A percentile compares a stretch with the other conserved stretches of the same genome.
Conservation (phyloP, 1,140 invertebrate genomes). For the Plectrocnemia conspersa region DNA sequence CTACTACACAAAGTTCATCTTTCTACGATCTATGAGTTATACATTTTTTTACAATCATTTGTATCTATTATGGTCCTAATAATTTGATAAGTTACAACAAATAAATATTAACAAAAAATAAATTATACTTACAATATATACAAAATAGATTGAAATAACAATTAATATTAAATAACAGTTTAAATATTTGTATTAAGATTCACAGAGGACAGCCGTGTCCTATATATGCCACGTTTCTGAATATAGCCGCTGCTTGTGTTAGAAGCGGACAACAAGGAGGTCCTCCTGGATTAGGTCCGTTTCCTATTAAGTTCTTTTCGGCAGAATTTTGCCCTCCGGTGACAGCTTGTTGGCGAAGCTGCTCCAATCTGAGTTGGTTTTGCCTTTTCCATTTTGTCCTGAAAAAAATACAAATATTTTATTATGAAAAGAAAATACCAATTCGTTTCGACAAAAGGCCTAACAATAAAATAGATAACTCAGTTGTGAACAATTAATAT, state of each 20-base stretch:
- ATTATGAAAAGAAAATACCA: too few relatives aligned
- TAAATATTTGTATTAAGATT: neutral
- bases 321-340: slow-evolving; percentile 58
- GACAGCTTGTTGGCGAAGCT: slow-evolving; percentile 73
- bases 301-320: slow-evolving; percentile 36
- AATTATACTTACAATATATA: too few relatives aligned
- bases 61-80: too few relatives aligned
- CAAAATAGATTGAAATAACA: neutral
- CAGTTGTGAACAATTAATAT: too few relatives aligned
- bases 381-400: slow-evolving; percentile 95
- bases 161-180: neutral
- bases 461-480: too few relatives aligned
- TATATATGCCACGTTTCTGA: slow-evolving; percentile 33
- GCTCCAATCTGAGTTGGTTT: slow-evolving; percentile 80
- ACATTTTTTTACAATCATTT: too few relatives aligned
- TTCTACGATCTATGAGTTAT: too few relatives aligned
- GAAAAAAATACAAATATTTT: too few relatives aligned
- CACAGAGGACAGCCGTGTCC: slow-evolving; percentile 34
- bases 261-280: slow-evolving; percentile 31
- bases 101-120: too few relatives aligned
- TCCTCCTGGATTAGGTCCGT: slow-evolving; percentile 31
- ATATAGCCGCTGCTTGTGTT: slow-evolving; percentile 33
- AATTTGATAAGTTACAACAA: too few relatives aligned
- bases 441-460: too few relatives aligned
- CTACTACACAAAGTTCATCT: too few relatives aligned